Evolutionary conservation across 2,797 vertebrate species (phyloP).

Genomic region (Syngnathus acus): DNA sequence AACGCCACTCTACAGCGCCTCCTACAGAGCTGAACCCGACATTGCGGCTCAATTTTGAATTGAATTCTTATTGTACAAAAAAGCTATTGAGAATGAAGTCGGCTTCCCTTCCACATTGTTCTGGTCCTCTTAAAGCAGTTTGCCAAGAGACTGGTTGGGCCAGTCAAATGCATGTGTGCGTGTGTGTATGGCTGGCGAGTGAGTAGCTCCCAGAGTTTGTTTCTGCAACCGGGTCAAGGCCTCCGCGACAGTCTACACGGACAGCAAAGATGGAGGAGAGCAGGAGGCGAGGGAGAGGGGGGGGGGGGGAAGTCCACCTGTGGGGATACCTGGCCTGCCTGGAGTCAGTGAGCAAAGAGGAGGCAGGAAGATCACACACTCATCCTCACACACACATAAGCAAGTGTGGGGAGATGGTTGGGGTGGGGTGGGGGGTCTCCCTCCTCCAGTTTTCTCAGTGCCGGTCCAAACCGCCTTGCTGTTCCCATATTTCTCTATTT

Average conservation of each 20-base stretch:
- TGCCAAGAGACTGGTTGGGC: slow-evolving; percentile 81
- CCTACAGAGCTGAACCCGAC: slow-evolving; percentile 81
- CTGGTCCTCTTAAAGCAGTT: slow-evolving; percentile 63
- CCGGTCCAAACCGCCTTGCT: slow-evolving; percentile 58
- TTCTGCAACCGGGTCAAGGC: slow-evolving; percentile 76
- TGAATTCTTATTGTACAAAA: slow-evolving; percentile 93
- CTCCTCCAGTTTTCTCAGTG: slow-evolving; percentile 63
- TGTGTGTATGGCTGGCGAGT: slow-evolving; percentile 32
- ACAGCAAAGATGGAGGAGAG: slow-evolving; percentile 23
- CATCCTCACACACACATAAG: slow-evolving; percentile 20
- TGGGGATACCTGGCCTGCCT: slow-evolving; percentile 50
- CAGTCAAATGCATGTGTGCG: slow-evolving; percentile 41
- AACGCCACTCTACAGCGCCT: slow-evolving; percentile 93
- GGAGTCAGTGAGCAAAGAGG: slow-evolving; percentile 41
- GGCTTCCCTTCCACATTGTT: slow-evolving; percentile 62
- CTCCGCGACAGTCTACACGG: slow-evolving; percentile 36
- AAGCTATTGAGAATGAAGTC: slow-evolving; percentile 96
- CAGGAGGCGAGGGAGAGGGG: slow-evolving; percentile 33
- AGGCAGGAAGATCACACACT: slow-evolving; percentile 20
- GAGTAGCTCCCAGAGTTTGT: slow-evolving; percentile 69
- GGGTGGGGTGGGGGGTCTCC: slow-evolving; percentile 20
- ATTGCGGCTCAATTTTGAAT: slow-evolving; percentile 80
- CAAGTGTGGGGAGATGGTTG: slow-evolving; percentile 2
- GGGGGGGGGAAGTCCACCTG: slow-evolving; percentile 41
- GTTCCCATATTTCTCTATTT: slow-evolving; percentile 75